These are phyloP conservation scores for Pseudochromis fuscus DNA, from an alignment of 2,797 vertebrate species.

Conservation along the genomic window DNA sequence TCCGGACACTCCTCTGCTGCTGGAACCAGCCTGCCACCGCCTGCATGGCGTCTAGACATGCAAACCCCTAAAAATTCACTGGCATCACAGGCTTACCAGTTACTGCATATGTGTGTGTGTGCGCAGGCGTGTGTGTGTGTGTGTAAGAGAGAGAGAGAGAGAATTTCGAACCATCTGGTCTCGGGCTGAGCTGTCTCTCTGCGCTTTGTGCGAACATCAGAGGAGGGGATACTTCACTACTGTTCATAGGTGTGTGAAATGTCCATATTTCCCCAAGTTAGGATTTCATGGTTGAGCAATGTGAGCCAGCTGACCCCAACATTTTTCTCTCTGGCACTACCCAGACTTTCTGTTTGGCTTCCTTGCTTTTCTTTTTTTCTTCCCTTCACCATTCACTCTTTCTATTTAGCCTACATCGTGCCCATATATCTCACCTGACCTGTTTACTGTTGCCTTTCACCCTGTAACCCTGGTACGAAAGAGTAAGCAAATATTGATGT, in stretches of 20 bases:
- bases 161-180: slow-evolving; percentile 69
- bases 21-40: slow-evolving; percentile 62
- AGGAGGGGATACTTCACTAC: slow-evolving; percentile 58
- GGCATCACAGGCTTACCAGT: slow-evolving; percentile 42
- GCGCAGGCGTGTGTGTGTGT: background rate
- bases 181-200: slow-evolving; percentile 56
- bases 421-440: slow-evolving; percentile 18
- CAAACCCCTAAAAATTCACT: slow-evolving; percentile 31
- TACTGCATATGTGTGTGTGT: background rate
- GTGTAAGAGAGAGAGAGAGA: no score
- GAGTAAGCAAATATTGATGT: slow-evolving; percentile 62
- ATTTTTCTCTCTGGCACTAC: slow-evolving; percentile 21
- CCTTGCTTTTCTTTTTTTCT: background rate
- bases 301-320: slow-evolving; percentile 44
- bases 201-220: slow-evolving; percentile 67
- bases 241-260: slow-evolving; percentile 77
- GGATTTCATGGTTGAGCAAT: slow-evolving; percentile 59
- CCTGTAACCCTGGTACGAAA: slow-evolving; percentile 26
- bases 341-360: no score
- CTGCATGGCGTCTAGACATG: slow-evolving; percentile 59
- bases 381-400: background rate
- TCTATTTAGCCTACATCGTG: background rate
- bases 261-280: slow-evolving; percentile 65
- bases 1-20: slow-evolving; percentile 52
- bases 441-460: slow-evolving; percentile 32